phyloP scores from a whole-genome alignment of 1,140 invertebrate genomes.

The Aphelenchoides avenae region DNA sequence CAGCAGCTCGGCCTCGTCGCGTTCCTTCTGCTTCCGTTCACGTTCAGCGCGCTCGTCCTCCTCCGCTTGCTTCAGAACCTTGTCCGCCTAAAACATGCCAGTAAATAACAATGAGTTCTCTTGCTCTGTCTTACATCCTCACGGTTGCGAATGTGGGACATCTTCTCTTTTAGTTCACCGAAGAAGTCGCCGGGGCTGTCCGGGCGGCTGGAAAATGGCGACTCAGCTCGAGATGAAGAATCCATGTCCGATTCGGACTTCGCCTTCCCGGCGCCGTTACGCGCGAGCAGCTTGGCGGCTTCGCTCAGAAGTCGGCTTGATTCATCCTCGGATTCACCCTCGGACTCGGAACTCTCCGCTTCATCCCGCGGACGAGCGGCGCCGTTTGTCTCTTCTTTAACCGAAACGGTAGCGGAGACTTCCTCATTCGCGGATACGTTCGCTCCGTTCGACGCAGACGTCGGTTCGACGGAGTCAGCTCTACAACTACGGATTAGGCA shows the following conservation, averaged over 20 bases:
- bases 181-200: slow-evolving; percentile 44
- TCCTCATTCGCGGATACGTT: not conserved
- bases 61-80: slow-evolving; percentile 36
- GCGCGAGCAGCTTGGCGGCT: slow-evolving; percentile 7
- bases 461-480: not conserved
- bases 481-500: slow-evolving; percentile 2
- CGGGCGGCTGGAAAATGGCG: slow-evolving; percentile 2
- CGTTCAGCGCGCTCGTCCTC: slow-evolving; percentile 26
- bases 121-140: slow-evolving; percentile 13
- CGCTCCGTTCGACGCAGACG: not conserved
- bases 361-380: slow-evolving; percentile 2
- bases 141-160: slow-evolving; percentile 38
- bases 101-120: not conserved
- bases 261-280: slow-evolving; percentile 2
- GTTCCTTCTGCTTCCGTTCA: slow-evolving; percentile 24
- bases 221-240: slow-evolving; percentile 22
- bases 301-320: slow-evolving; percentile 11
- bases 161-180: slow-evolving; percentile 48
- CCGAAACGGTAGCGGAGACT: slow-evolving; percentile 4
- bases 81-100: slow-evolving; percentile 25
- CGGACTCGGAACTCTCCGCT: slow-evolving; percentile 1
- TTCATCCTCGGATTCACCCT: slow-evolving; percentile 3
- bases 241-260: not conserved
- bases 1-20: slow-evolving; percentile 12
- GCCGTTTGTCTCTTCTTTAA: not conserved